A percentile compares a stretch with the other conserved stretches of the same genome.
Conservation (phyloP, 2,113 vertebrate genomes). For the Holacanthus passer region DNA sequence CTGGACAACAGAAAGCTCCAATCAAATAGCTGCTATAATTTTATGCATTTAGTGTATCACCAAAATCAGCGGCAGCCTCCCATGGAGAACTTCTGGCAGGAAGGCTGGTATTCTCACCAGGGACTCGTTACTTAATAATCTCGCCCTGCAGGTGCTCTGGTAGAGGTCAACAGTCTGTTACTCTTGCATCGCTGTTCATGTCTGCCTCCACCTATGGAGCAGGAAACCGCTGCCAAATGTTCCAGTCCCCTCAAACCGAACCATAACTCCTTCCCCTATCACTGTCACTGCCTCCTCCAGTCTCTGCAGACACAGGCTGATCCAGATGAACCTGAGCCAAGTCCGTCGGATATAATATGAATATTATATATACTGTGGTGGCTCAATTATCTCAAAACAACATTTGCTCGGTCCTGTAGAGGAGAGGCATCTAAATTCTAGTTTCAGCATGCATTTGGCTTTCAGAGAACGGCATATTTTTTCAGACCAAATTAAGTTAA, state of each 20-base stretch:
- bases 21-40: constrained; percentile 57
- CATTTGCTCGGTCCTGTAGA: constrained; percentile 58
- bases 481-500: constrained; percentile 69
- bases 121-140: constrained; percentile 83
- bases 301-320: constrained; percentile 56
- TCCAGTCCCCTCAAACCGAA: constrained; percentile 52
- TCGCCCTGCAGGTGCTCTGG: constrained; percentile 75
- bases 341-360: constrained; percentile 70
- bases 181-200: constrained; percentile 65
- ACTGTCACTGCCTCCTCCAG: constrained; percentile 62
- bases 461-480: constrained; percentile 40
- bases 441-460: constrained; percentile 53
- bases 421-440: constrained; percentile 61
- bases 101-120: constrained; percentile 77
- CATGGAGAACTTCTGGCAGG: constrained; percentile 75
- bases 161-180: constrained; percentile 80
- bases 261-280: constrained; percentile 69
- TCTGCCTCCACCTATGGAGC: constrained; percentile 70
- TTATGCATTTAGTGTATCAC: constrained; percentile 66
- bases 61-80: constrained; percentile 73
- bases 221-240: constrained; percentile 69
- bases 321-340: constrained; percentile 70
- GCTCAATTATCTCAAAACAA: constrained; percentile 69
- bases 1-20: constrained; percentile 30
- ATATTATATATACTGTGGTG: constrained; percentile 65